These are phyloP conservation scores for Promerops cafer DNA, from an alignment of 2,113 vertebrate species.

Conservation along the genomic window DNA sequence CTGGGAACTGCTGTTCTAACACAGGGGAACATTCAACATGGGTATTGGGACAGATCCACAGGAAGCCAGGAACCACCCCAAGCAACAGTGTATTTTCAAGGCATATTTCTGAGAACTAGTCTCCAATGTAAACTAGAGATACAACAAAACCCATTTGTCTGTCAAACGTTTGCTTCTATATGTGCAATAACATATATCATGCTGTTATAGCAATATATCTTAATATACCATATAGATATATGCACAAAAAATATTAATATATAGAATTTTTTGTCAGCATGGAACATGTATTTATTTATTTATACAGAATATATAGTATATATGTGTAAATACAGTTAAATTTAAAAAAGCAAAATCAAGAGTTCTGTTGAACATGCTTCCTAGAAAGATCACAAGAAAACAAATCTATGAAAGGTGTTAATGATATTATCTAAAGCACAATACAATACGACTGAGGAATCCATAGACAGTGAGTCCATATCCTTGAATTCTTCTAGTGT, in stretches of 20 bases:
- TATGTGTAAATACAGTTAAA: background rate
- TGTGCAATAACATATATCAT: background rate
- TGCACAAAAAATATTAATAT: background rate
- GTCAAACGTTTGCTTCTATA: background rate
- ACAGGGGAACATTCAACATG: rapidly evolving
- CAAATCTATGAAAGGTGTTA: background rate
- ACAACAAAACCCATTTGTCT: background rate
- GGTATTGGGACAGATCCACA: rapidly evolving
- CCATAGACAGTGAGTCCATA: background rate
- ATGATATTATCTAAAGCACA: background rate
- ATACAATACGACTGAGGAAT: background rate
- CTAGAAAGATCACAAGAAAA: background rate
- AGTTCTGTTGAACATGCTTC: background rate
- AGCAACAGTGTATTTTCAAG: background rate
- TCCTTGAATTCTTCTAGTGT: background rate
- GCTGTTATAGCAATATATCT: background rate
- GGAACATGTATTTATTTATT: background rate
- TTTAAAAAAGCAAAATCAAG: background rate
- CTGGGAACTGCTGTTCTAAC: background rate
- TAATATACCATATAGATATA: background rate
- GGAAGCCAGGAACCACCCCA: background rate
- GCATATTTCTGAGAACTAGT: background rate
- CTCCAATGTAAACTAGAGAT: background rate
- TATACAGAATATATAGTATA: background rate
- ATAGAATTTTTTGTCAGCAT: background rate